phyloP scores from a whole-genome alignment of 2,113 vertebrate species.

The Ceyx margarethae region DNA sequence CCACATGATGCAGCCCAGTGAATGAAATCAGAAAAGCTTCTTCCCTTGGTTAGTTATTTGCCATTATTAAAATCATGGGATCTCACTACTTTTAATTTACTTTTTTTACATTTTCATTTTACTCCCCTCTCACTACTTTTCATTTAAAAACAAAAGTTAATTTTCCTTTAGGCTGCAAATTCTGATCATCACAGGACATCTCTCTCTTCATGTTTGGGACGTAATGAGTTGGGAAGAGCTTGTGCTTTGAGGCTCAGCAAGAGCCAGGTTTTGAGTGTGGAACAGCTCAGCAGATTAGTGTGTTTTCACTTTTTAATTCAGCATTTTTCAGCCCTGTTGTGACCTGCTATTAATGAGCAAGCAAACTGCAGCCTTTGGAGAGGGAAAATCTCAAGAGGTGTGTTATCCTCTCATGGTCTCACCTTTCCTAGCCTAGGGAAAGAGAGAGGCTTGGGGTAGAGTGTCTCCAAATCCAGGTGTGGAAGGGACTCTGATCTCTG shows the following conservation, averaged over 20 bases:
- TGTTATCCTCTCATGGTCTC: too few relatives aligned
- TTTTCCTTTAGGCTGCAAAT: not conserved
- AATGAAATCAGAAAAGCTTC: not conserved
- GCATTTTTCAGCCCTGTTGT: too few relatives aligned
- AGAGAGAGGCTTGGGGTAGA: not conserved
- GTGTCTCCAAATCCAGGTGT: too few relatives aligned
- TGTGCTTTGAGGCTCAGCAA: too few relatives aligned
- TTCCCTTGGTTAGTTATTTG: not conserved
- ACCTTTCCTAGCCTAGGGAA: too few relatives aligned
- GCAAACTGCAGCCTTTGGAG: not conserved
- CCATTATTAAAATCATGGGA: not conserved
- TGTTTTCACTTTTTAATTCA: not conserved
- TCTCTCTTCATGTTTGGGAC: not conserved
- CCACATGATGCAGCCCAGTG: not conserved
- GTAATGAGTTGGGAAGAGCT: too few relatives aligned
- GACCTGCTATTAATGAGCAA: too few relatives aligned
- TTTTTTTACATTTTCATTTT: too few relatives aligned
- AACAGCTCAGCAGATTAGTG: not conserved
- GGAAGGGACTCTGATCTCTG: too few relatives aligned
- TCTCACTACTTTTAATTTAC: not conserved
- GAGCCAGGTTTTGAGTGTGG: not conserved
- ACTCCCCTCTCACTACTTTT: not conserved
- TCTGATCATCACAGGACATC: not conserved
- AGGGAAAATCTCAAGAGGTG: not conserved
- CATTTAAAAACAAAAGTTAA: not conserved